Base-by-base conservation (phyloP, 1,140 invertebrate genomes). In the Habropoda laboriosa region DNA sequence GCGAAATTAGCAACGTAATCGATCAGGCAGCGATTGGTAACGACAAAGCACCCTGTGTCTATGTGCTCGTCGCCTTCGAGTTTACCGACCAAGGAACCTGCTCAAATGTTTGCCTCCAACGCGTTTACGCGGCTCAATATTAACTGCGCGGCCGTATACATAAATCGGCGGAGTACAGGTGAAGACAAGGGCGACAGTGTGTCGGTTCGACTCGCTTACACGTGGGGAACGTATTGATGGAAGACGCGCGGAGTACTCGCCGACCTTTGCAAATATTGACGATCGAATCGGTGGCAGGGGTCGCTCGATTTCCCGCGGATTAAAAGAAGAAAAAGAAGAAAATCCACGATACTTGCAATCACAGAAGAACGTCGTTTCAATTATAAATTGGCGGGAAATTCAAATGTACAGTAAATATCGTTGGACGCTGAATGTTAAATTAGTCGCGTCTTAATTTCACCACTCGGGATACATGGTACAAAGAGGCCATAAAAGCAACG, bases 41-140 rank as follows among this genome's bases (percentile, higher is more conserved):
- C 63, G 53, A 63, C 76, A 58, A 80, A 80, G 66, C 66, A 74
- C 60, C 38, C 79, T 76, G 21, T 64, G 42, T n/a, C 70, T 32
- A 27, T 70, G 40, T 73, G 49, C 58, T 58, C 27, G 60, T 53
- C 10, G 24, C 40, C 27, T 82, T 60, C 53, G 30, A 45, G 80
- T 78, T 82, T 82, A 61, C 53, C 63, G 63, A 53, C 74, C 47
- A 71, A 86, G 84, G 70, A 82, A 86, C 73, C 72, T 84, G 74
- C 73, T 72, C 84, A 85, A 86, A 86, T 86, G 84, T 86, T 86
- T 85, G 83, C 82, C 27, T 18, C 55, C 63, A 53, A 68, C 68
- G 55, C 84, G 79, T 85, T 85, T 79, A 81, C 84, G 84, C 68
- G 80, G 47, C 57, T 57, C 49, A 58, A 68, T 85, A 68, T 83